Percentiles rank a stretch among this genome's conserved stretches.
Conservation (phyloP, 2,113 vertebrate genomes). For the Dipodomys stephensi region DNA sequence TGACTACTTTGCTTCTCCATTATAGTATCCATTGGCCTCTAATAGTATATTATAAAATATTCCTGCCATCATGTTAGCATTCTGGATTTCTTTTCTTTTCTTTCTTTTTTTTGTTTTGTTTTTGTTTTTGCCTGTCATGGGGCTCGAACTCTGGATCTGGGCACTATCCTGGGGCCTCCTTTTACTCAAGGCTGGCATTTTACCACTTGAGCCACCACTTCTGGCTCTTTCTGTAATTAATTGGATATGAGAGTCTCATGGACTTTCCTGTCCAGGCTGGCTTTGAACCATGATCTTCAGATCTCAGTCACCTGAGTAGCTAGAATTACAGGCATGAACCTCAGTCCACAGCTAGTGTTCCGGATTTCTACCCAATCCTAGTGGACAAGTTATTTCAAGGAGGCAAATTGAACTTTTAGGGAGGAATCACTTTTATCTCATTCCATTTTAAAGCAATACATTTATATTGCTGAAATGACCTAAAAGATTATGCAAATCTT, state of each 20-base stretch:
- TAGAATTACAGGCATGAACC: too few species aligned
- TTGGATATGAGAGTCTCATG: too few species aligned
- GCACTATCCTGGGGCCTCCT: too few species aligned
- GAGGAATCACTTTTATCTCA: constrained; percentile 12
- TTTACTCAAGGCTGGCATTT: too few species aligned
- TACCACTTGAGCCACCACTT: too few species aligned
- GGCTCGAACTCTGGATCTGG: too few species aligned
- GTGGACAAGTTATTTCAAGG: constrained; percentile 3
- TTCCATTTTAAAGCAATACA: constrained; percentile 31
- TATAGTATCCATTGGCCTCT: neutral
- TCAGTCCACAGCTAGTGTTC: neutral
- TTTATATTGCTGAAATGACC: constrained; percentile 47
- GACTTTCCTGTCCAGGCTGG: too few species aligned
- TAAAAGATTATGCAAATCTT: neutral
- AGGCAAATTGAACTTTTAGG: neutral
- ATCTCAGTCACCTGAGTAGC: too few species aligned
- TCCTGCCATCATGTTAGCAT: neutral
- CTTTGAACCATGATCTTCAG: too few species aligned
- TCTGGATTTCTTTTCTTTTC: neutral
- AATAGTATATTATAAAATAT: neutral
- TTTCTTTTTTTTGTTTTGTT: too few species aligned
- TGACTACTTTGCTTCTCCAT: neutral
- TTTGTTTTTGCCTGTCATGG: too few species aligned
- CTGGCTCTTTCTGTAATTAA: too few species aligned
- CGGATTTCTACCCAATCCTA: neutral